phyloP scores from a whole-genome alignment of 2,113 vertebrate species.

The Rattus norvegicus region GRCr8 NC_086035.1:24942501-24943000 shows the following conservation, averaged over 20 bases:
- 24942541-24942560: background rate
- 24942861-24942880: background rate
- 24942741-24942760: background rate
- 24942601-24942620: background rate
- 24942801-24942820: background rate
- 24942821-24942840: conserved; percentile 25
- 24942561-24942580: background rate
- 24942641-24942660: background rate
- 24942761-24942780: background rate
- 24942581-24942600: background rate
- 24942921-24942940: background rate
- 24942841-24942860: background rate
- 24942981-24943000: background rate
- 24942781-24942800: background rate
- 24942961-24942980: background rate
- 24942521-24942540: background rate
- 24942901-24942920: background rate
- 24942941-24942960: background rate
- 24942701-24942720: background rate
- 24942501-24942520: background rate
- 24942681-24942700: background rate
- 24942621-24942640: background rate
- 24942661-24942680: background rate
- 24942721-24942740: background rate
- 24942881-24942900: background rate